Conservation (phyloP, 2,797 vertebrate genomes). For the Gallirallus australis region DNA sequence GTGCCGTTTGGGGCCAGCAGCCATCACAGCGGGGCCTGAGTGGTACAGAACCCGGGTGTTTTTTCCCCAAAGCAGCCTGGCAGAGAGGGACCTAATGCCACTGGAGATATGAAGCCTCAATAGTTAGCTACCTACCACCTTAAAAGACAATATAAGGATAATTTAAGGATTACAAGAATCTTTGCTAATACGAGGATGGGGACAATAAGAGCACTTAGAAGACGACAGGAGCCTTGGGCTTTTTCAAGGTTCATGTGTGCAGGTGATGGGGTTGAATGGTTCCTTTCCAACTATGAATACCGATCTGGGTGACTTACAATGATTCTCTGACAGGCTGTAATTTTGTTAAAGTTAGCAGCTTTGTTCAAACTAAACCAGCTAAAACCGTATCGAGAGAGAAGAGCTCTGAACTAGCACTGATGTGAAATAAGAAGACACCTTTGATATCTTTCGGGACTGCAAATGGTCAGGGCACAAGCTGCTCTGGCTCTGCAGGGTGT, state of each 20-base stretch:
- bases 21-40: background rate
- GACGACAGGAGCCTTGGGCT: background rate
- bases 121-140: background rate
- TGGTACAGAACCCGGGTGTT: background rate
- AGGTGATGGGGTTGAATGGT: background rate
- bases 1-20: background rate
- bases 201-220: slow-evolving; percentile 57
- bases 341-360: slow-evolving; percentile 42
- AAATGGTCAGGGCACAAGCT: background rate
- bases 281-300: background rate
- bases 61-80: background rate
- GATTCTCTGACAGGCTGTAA: slow-evolving; percentile 42
- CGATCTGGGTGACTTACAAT: background rate
- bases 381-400: background rate
- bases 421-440: background rate
- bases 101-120: background rate
- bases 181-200: background rate
- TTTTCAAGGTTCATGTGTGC: background rate
- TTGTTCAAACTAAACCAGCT: slow-evolving; percentile 28
- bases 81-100: background rate
- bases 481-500: background rate
- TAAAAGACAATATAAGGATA: background rate
- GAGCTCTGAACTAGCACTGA: background rate
- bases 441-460: background rate
- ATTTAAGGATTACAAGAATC: background rate